A percentile compares a stretch with the other conserved stretches of the same genome.
Evolutionary conservation across 2,113 vertebrate genomes (phyloP).

Genomic region (Miniopterus natalensis): DNA sequence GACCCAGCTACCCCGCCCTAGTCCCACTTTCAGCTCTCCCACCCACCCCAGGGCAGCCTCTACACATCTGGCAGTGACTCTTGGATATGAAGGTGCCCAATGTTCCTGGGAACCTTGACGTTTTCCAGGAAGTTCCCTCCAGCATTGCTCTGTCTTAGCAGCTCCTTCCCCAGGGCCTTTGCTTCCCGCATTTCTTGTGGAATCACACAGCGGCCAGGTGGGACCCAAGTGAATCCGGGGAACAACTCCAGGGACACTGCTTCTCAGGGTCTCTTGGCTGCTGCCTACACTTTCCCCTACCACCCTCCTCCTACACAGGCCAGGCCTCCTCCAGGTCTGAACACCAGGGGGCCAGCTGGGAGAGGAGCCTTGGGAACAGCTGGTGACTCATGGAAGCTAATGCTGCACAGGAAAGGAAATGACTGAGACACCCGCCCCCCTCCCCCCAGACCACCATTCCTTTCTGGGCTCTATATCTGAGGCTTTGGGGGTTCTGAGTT

Average conservation of each 20-base stretch:
- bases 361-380: not conserved
- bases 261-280: not conserved
- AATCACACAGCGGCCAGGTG: not conserved
- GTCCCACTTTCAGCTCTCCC: not conserved
- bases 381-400: not conserved
- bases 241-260: not conserved
- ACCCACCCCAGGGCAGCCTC: not conserved
- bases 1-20: not conserved
- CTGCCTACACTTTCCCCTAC: not conserved
- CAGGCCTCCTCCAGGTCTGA: slow-evolving; percentile 7
- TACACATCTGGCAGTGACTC: not conserved
- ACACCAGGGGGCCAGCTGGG: not conserved
- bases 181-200: not conserved
- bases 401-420: not conserved
- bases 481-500: not conserved
- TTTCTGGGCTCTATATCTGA: not conserved
- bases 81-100: not conserved
- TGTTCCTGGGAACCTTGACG: not conserved
- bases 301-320: not conserved
- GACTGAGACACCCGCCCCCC: not conserved
- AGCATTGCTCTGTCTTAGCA: not conserved
- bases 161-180: not conserved
- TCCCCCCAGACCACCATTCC: not conserved
- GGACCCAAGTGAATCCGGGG: not conserved
- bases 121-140: slow-evolving; percentile 27